Evolutionary conservation across 92 coral and sea anemone species (phyloP).

Genomic region (Umimayanthus kanabou): DNA sequence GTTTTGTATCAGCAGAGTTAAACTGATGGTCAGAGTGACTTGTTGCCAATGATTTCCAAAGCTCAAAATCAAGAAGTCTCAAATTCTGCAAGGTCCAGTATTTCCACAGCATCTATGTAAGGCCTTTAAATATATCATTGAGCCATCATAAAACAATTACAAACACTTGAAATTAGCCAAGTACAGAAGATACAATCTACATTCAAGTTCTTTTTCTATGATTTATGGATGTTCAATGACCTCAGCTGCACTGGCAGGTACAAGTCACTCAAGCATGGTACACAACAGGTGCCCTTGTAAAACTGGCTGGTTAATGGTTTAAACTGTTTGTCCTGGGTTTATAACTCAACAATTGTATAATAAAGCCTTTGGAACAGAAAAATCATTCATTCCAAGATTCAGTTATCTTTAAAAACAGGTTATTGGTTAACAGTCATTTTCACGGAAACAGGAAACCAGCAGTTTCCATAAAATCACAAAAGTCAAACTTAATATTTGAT

Average conservation of each 20-base stretch:
- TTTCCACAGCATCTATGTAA: neutral
- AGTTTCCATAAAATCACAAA: too few relatives aligned
- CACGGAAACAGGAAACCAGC: too few relatives aligned
- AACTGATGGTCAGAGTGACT: neutral
- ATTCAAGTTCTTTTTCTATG: slow-evolving; percentile 5
- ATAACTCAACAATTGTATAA: neutral
- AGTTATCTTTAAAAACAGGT: too few relatives aligned
- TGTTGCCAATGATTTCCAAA: neutral
- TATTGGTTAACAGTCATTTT: too few relatives aligned
- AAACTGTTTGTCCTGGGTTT: neutral
- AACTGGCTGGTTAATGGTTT: slow-evolving; percentile 1
- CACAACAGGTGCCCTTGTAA: slow-evolving; percentile 23
- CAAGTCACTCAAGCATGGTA: slow-evolving; percentile 9
- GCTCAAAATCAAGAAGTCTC: neutral
- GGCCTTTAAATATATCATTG: neutral
- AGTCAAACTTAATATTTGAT: too few relatives aligned
- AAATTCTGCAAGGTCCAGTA: neutral
- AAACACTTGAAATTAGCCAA: slow-evolving; percentile 4
- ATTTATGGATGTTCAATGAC: slow-evolving; percentile 24
- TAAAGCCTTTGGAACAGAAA: neutral
- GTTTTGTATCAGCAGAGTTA: neutral
- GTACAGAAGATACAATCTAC: slow-evolving; percentile 39
- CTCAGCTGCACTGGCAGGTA: slow-evolving; percentile 30
- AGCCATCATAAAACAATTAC: neutral
- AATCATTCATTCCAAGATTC: too few relatives aligned